Evolutionary conservation across 2,113 vertebrate genomes (phyloP).

Genomic region (Brachirus orientalis): DNA sequence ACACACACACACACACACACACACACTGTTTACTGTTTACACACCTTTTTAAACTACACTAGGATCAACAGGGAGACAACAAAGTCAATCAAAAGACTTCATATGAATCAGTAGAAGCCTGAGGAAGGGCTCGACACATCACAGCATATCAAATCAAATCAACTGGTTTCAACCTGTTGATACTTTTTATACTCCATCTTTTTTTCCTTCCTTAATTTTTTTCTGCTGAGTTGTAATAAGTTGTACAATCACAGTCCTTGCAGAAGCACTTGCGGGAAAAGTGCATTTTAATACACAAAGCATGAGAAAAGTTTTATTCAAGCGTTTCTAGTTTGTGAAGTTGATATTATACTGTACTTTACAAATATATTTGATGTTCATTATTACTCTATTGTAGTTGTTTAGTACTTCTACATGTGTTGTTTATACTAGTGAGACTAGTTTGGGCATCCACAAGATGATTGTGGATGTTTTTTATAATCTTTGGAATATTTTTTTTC

Average conservation of each 20-base stretch:
- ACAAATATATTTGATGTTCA: constrained; percentile 84
- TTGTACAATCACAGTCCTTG: constrained; percentile 83
- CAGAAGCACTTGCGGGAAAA: constrained; percentile 92
- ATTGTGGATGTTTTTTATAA: constrained; percentile 78
- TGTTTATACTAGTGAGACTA: constrained; percentile 89
- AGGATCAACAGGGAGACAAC: constrained; percentile 86
- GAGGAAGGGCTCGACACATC: constrained; percentile 79
- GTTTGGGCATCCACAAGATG: constrained; percentile 82
- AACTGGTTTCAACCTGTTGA: constrained; percentile 88
- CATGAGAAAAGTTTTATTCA: constrained; percentile 47
- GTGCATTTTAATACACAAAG: constrained; percentile 84
- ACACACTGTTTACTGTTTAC: too few relatives aligned
- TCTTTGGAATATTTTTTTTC: constrained; percentile 70
- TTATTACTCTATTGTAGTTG: constrained; percentile 56
- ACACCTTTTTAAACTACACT: constrained; percentile 75
- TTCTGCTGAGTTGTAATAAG: constrained; percentile 65
- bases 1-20: too few relatives aligned
- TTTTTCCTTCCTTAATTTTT: constrained; percentile 23
- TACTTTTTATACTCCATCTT: constrained; percentile 73
- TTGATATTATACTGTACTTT: constrained; percentile 86
- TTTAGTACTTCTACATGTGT: constrained; percentile 84
- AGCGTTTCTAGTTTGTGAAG: constrained; percentile 77
- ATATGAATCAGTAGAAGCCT: constrained; percentile 67
- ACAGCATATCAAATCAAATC: constrained; percentile 82
- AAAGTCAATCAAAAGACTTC: constrained; percentile 78